Base-by-base conservation (phyloP, 2,888 invertebrate genomes). In the Phortica magna region DNA sequence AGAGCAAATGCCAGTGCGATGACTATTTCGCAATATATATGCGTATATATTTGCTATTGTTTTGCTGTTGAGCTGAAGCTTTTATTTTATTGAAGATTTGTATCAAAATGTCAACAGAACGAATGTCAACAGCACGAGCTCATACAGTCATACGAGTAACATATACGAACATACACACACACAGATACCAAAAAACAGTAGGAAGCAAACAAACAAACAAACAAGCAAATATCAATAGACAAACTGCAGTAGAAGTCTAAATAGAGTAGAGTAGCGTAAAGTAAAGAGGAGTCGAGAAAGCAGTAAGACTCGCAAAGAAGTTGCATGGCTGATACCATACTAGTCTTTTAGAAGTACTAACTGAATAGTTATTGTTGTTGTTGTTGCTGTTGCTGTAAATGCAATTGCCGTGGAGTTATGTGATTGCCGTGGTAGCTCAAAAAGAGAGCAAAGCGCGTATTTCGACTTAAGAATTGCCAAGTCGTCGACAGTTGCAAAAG, bases 81-180 rank as follows among this genome's bases (percentile, higher is more conserved):
- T 88, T 84, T 86, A 80, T 81, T 88, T 84, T 84, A 83, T 86
- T 86, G 87, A 83, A 88, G 88, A 88, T 84, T 86, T 87, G 81
- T 87, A 83, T 83, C 83, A 87, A 83, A 87, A 88, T 84, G 85
- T 88, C 85, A 86, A 88, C 82, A 87, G 76, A 80, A 81, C 78
- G 79, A 79, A 81, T 82, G 82, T 84, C 83, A 84, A 81, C 84
- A 82, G 61, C 76, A 72, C 68, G 48, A 48, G 48, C 10, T 42
- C 70, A 73, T 22, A 76, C 17, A 41, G 7, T n/a, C 68, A 43
- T 12, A 76, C 41, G 73, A 78, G 67, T 68, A 70, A 53, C 67
- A 42, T 61, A 76, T 80, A 75, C 41, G 39, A 71, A 67, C 42
- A 71, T 76, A 67, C 22, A 70, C 39, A 61, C 78, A 9, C 2